Conservation (phyloP, 1,140 invertebrate genomes). For the Leptoteleia sp. region DNA sequence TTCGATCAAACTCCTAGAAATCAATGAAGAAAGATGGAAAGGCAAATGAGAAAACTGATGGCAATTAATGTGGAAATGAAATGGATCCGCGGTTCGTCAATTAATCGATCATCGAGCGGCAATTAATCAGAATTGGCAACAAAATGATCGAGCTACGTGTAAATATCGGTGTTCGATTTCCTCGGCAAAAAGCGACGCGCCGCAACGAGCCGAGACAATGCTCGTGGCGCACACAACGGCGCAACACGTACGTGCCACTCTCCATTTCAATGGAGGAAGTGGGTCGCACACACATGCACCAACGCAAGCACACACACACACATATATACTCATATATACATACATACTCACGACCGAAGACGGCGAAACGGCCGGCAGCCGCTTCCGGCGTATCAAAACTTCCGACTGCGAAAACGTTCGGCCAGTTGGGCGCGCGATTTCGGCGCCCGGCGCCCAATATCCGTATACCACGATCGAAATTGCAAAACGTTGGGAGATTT, state of each 20-base stretch:
- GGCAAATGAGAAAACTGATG: too few relatives aligned
- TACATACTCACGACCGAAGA: constrained; percentile 15
- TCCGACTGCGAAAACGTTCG: constrained; percentile 71
- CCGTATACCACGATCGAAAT: constrained; percentile 3
- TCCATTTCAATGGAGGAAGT: constrained; percentile 76
- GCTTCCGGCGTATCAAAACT: constrained; percentile 77
- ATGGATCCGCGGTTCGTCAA: too few relatives aligned
- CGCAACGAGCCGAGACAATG: constrained; percentile 52
- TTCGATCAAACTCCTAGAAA: too few relatives aligned
- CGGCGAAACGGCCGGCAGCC: constrained; percentile 52
- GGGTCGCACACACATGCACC: constrained; percentile 67
- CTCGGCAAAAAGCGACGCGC: constrained; percentile 34
- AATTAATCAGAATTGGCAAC: constrained; percentile 10
- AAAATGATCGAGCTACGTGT: constrained; percentile 4
- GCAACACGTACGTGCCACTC: constrained; percentile 67
- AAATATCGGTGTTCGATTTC: constrained; percentile 33
- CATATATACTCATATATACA: too few relatives aligned
- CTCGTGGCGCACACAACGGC: constrained; percentile 33
- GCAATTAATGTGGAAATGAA: too few relatives aligned
- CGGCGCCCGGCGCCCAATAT: not conserved
- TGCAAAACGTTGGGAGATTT: constrained; percentile 21
- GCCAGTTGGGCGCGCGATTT: not conserved
- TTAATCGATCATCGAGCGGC: too few relatives aligned
- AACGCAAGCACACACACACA: constrained; percentile 12
- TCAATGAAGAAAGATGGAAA: too few relatives aligned